A percentile compares a stretch with the other conserved stretches of the same genome.
Evolutionary conservation across 2,888 invertebrate species (phyloP).

Genomic region (Steinernema scapterisci): DNA sequence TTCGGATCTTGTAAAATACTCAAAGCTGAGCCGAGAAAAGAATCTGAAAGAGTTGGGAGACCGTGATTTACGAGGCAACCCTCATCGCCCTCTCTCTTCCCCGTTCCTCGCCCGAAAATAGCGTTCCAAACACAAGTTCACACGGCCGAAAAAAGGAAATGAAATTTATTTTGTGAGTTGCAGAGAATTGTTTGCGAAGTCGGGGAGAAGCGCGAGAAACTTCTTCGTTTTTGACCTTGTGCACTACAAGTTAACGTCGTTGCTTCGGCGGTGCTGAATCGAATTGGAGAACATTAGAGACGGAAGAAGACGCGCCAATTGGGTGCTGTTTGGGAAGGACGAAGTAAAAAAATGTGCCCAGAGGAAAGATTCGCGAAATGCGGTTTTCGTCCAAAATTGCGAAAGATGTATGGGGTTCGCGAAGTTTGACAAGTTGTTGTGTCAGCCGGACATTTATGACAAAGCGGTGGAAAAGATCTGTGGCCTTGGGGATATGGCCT

Average conservation of each 20-base stretch:
- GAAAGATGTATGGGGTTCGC: too few species aligned
- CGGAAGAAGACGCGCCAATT: too few species aligned
- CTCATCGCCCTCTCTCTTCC: not conserved
- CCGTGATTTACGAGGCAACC: not conserved
- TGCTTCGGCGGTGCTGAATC: not conserved
- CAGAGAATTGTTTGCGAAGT: not conserved
- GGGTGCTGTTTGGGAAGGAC: too few species aligned
- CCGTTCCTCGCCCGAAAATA: not conserved
- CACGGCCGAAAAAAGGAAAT: constrained; percentile 18
- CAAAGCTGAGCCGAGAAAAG: too few species aligned
- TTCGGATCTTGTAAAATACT: not conserved
- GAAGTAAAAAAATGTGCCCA: too few species aligned
- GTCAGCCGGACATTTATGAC: too few species aligned
- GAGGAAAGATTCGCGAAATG: too few species aligned
- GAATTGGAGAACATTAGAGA: not conserved
- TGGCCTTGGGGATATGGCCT: too few species aligned
- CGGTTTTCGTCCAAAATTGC: too few species aligned
- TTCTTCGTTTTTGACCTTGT: not conserved
- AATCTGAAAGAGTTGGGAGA: not conserved
- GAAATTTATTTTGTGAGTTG: constrained; percentile 19
- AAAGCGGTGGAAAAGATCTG: too few species aligned
- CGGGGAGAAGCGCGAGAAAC: not conserved
- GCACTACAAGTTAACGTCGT: not conserved
- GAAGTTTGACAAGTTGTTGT: too few species aligned
- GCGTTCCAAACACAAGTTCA: constrained; percentile 19